Base-by-base conservation (phyloP, 2,797 vertebrate genomes). In the Ceryle rudis region DNA sequence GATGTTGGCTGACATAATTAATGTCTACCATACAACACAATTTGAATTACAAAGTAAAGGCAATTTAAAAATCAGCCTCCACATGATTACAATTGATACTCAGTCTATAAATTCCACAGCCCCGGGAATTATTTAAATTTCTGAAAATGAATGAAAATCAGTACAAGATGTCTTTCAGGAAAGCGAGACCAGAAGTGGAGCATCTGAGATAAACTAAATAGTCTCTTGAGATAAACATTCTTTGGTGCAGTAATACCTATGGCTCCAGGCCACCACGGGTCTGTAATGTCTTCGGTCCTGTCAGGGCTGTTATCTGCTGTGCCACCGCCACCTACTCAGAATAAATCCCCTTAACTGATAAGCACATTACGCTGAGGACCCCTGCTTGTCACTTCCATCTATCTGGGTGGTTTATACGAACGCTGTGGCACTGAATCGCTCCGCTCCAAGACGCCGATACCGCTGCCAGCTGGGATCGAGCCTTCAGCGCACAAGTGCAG, bases 1-100 rank as follows among this genome's bases (percentile, higher is more conserved):
- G 96, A 98, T 95, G 97, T 96, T 96, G 97, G 93, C 93, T 95
- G 97, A 97, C 97, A 97, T 97, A 98, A 98, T 98, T 97, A 97
- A 98, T 94, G 97, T 95, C 97, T 94, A 75, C 94, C 84, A 78
- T 49, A 95, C 92, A 96, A 95, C 89, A 95, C 81, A 89, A 97
- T 97, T 70, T 97, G 97, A 98, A 98, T 98, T 95, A 98, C 96
- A 97, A 98, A 97, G 96, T 93, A 72, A 93, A 97, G 89, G 95
- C 95, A 92, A 96, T 91, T 96, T 96, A 93, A 93, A 91, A 95
- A 96, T 85, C 78, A 65, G 79, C 84, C 91, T 94, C 66, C 82
- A 77, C 92, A 82, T 96, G 95, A 97, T 97, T 95, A 97, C 94
- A 95, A 89, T 90, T 97, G 90, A 95, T 93, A 95, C 79, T 57